These are phyloP conservation scores for Nycticebus coucang DNA, from an alignment of 2,113 vertebrate species.

Conservation along the genomic window DNA sequence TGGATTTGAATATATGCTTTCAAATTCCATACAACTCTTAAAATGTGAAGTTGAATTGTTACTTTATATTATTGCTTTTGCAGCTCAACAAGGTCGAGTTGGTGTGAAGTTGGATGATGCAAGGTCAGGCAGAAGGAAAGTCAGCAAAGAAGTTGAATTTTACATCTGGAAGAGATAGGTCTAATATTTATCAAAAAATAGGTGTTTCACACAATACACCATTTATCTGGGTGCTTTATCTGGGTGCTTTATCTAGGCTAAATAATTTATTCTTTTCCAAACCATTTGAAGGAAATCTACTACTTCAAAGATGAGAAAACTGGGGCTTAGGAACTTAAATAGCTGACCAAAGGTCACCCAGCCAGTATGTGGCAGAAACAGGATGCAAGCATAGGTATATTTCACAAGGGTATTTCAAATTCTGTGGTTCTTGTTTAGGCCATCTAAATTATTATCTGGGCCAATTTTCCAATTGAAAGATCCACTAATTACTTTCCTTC, in stretches of 20 bases:
- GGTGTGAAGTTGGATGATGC: not conserved
- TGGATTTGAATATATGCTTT: constrained; percentile 63
- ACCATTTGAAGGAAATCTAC: not conserved
- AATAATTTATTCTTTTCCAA: not conserved
- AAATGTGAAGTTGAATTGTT: constrained; percentile 41
- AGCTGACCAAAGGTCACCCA: not conserved
- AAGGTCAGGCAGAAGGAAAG: not conserved
- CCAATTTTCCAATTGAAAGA: constrained; percentile 1
- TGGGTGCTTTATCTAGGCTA: not conserved
- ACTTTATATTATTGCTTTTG: constrained; percentile 33
- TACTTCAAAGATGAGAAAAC: not conserved
- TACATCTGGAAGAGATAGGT: not conserved
- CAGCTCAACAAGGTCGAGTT: not conserved
- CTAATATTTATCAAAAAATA: not conserved
- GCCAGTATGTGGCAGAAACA: not conserved
- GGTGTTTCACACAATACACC: not conserved
- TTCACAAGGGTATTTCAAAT: not conserved
- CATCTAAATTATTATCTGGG: not conserved
- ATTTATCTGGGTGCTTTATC: not conserved
- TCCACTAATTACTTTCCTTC: not conserved
- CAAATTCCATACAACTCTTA: constrained; percentile 29
- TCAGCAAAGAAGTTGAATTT: not conserved
- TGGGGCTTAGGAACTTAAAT: not conserved
- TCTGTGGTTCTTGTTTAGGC: not conserved
- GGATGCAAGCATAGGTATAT: not conserved